Evolutionary conservation across 2,797 vertebrate genomes (phyloP), one percentile per base, ranked within the genome.

Genomic region (Gymnothorax javanicus): DNA sequence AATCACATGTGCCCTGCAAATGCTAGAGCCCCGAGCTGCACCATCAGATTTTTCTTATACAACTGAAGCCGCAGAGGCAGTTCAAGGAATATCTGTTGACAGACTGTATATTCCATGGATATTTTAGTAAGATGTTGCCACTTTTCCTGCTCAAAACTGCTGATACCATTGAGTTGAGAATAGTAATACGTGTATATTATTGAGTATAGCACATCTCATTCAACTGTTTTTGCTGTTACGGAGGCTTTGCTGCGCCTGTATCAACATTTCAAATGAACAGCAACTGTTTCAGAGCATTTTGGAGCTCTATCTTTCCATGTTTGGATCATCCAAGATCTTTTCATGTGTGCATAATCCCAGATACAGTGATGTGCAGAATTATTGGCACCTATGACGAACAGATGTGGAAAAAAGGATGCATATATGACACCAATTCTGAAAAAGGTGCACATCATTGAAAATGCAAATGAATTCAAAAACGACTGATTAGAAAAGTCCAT

Each of bases 291-390:
- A 83, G 13, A 62, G 50, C 50, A 86, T 86, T 62, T 58, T 60
- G 17, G 85, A 50, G 50, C 56, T 59, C 25, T 52, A 86, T 59
- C 69, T 67, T 56, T 82, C 77, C 50, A 83, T 71, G 8, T 71
- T 71, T 33, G 33, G 33, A 43, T 43, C 33, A 43, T 43, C 33
- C 33, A 2, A 43, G 33, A 43, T 43, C 33, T 43, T 43, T 43
- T 43, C 33, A 43, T 43, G 2, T 1, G 33, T 43, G 33, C 1
- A 43, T 43, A 43, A 43, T 43, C 33, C 33, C 33, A 43, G 33
- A 43, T 43, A 2, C 33, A 43, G 33, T 43, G 33, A 43, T 43
- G 33, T 43, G 33, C 33, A 43, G 33, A 43, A 43, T 43, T 43
- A 43, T 43, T 43, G 33, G 33, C 33, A 43, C 1, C 33, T 43